Conservation (phyloP, 2,888 invertebrate genomes). For the Desoria tigrina region DNA sequence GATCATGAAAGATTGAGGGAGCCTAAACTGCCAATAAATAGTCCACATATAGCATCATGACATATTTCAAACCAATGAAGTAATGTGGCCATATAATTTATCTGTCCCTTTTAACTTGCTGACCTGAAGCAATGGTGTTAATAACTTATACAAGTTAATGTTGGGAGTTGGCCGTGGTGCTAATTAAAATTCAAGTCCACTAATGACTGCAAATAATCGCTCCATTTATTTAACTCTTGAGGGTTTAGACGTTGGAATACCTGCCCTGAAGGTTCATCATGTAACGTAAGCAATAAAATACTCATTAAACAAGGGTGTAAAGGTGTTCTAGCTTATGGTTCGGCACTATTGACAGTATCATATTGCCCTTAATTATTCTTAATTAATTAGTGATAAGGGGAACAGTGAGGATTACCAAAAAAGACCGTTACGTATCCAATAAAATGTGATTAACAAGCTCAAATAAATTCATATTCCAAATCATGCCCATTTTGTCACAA, state of each 20-base stretch:
- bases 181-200: conserved; percentile 6
- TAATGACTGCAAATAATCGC: not conserved
- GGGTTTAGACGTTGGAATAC: too few species aligned
- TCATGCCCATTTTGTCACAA: too few species aligned
- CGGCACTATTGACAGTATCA: too few species aligned
- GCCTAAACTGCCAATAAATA: not conserved
- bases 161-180: conserved; percentile 15
- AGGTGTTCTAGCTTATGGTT: not conserved
- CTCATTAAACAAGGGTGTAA: too few species aligned
- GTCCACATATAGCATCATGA: not conserved
- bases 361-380: too few species aligned
- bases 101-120: not conserved
- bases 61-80: not conserved
- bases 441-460: too few species aligned
- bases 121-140: not conserved
- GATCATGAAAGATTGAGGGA: not conserved
- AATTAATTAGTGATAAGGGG: too few species aligned
- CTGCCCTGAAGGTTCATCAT: too few species aligned
- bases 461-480: too few species aligned
- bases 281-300: too few species aligned
- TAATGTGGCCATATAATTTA: not conserved
- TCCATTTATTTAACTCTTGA: not conserved
- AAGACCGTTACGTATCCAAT: too few species aligned
- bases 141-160: not conserved
- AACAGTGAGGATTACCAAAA: too few species aligned